Evolutionary conservation across 2,797 vertebrate genomes (phyloP).

Genomic region (Protonibea diacanthus): DNA sequence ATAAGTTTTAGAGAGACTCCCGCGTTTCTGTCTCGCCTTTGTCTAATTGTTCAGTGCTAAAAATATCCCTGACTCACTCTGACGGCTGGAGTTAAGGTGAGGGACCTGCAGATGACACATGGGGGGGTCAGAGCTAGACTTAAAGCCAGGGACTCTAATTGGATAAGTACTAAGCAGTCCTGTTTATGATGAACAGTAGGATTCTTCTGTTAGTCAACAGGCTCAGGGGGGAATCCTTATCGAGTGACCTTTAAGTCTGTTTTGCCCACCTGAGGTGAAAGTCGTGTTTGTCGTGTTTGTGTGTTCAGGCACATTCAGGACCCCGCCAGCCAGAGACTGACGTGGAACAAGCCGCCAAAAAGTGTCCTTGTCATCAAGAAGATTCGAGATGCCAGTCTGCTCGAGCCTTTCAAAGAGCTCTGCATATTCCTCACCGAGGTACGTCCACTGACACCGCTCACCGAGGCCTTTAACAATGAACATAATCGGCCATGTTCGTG

Average conservation of each 20-base stretch:
- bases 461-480: not conserved
- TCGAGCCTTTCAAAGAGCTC: slow-evolving; percentile 96
- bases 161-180: slow-evolving; percentile 23
- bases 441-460: not conserved
- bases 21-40: not conserved
- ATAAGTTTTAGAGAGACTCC: not conserved
- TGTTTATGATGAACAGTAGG: slow-evolving; percentile 17
- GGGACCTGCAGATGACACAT: slow-evolving; percentile 1
- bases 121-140: slow-evolving; percentile 7
- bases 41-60: not conserved
- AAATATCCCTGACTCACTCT: not conserved
- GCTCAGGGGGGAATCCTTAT: not conserved
- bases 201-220: slow-evolving; percentile 18
- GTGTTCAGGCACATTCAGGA: slow-evolving; percentile 96
- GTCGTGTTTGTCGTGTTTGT: slow-evolving; percentile 24
- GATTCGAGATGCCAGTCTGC: slow-evolving; percentile 91
- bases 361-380: slow-evolving; percentile 99
- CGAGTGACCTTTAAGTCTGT: not conserved
- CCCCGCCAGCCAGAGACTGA: slow-evolving; percentile 96
- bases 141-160: slow-evolving; percentile 55
- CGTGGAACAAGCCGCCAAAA: slow-evolving; percentile 98
- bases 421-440: slow-evolving; percentile 95
- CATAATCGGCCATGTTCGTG: not conserved
- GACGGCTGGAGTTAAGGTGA: slow-evolving; percentile 4
- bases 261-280: not conserved